A percentile compares a stretch with the other conserved stretches of the same genome.
phyloP scores from a whole-genome alignment of 2,888 invertebrate species.

The Agrotis clavis region DNA sequence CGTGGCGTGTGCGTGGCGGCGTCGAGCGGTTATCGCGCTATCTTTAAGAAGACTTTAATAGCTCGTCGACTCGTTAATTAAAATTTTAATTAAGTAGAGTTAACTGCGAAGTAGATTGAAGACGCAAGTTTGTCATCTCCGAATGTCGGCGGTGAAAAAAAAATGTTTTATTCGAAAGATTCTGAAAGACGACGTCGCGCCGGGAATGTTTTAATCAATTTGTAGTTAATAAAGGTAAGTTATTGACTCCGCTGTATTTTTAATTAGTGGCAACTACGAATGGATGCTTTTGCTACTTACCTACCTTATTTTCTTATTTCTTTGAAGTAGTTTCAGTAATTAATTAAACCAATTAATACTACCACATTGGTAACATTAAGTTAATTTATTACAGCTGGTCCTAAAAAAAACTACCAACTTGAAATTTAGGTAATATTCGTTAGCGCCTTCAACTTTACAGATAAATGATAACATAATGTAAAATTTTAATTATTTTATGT shows the following conservation, averaged over 20 bases:
- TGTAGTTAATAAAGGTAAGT: constrained; percentile 34
- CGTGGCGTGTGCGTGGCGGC: constrained; percentile 32
- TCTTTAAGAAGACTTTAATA: constrained; percentile 56
- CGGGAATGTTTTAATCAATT: constrained; percentile 53
- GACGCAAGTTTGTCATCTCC: constrained; percentile 54
- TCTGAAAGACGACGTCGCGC: constrained; percentile 28
- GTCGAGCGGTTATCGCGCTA: constrained; percentile 22
- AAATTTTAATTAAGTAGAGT: constrained; percentile 59
- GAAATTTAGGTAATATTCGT: no score
- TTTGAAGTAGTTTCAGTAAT: constrained; percentile 30
- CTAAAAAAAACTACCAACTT: no score
- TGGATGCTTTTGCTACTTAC: not conserved
- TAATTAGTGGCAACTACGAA: constrained; percentile 32
- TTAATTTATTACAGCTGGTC: not conserved
- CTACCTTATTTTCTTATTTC: constrained; percentile 21
- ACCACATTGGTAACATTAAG: not conserved
- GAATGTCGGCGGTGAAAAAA: constrained; percentile 33
- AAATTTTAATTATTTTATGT: not conserved
- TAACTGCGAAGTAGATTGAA: constrained; percentile 47
- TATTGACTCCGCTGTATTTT: constrained; percentile 38
- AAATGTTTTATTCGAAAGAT: constrained; percentile 29
- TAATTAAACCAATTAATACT: constrained; percentile 16
- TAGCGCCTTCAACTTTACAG: no score
- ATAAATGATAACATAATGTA: no score
- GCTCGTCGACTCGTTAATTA: constrained; percentile 50